These are phyloP conservation scores for Aromia moschata DNA, from an alignment of 2,888 invertebrate species.

Conservation along the genomic window DNA sequence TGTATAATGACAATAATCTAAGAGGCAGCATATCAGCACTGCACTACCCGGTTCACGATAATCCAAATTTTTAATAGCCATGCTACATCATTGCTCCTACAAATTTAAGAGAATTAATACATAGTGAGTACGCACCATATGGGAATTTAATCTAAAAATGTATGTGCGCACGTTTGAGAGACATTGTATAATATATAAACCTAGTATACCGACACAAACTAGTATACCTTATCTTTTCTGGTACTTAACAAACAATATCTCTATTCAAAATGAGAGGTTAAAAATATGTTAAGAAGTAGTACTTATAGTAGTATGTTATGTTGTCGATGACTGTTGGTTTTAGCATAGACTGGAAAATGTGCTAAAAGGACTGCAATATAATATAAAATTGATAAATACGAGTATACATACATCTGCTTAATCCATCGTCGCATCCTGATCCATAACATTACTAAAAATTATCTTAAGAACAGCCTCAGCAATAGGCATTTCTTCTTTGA, in stretches of 20 bases:
- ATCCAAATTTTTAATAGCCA: constrained; percentile 38
- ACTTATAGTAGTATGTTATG: constrained; percentile 39
- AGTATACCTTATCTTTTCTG: constrained; percentile 38
- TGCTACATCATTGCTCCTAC: constrained; percentile 37
- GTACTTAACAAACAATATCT: constrained; percentile 39
- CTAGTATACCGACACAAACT: background rate
- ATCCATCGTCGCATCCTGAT: constrained; percentile 39
- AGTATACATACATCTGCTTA: constrained; percentile 33
- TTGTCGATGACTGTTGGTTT: constrained; percentile 35
- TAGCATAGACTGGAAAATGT: constrained; percentile 39
- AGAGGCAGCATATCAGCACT: constrained; percentile 39
- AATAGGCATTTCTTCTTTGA: constrained; percentile 33
- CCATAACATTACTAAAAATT: constrained; percentile 44
- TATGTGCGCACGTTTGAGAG: too few relatives aligned
- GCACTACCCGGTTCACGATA: constrained; percentile 37
- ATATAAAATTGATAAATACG: background rate
- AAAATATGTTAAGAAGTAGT: constrained; percentile 42
- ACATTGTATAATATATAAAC: too few relatives aligned
- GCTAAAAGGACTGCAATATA: constrained; percentile 27
- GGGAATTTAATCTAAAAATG: too few relatives aligned
- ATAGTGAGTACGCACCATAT: too few relatives aligned
- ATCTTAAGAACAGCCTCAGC: constrained; percentile 41
- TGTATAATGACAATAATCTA: constrained; percentile 40
- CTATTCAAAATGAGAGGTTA: constrained; percentile 45
- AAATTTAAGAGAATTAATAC: constrained; percentile 22